Conservation (phyloP, 2,888 invertebrate genomes). For the Glyphotaelius pellucidus region DNA sequence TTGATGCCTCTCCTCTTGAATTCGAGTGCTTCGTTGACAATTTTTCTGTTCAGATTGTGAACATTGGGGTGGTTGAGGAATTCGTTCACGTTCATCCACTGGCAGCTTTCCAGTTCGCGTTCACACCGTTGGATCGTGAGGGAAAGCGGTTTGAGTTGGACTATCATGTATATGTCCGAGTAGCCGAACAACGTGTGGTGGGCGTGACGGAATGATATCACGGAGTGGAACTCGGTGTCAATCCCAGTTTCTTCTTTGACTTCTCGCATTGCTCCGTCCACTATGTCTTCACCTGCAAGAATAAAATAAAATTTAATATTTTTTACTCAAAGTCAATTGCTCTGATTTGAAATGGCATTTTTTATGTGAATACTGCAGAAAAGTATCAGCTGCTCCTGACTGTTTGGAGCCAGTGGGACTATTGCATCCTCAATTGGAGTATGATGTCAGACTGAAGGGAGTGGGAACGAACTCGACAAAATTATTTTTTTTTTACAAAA, state of each 20-base stretch:
- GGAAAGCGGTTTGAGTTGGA: constrained; percentile 82
- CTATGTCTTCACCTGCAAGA: constrained; percentile 86
- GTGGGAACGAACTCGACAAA: too few species aligned
- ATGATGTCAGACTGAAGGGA: too few species aligned
- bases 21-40: constrained; percentile 82
- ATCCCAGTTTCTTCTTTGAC: constrained; percentile 95
- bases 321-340: background rate
- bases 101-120: constrained; percentile 86
- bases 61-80: constrained; percentile 84
- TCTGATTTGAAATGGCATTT: background rate
- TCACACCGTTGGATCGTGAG: constrained; percentile 82
- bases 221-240: constrained; percentile 83
- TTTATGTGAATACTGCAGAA: background rate
- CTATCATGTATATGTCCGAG: constrained; percentile 91
- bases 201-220: constrained; percentile 87
- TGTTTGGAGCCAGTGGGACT: too few species aligned
- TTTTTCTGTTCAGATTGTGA: constrained; percentile 83
- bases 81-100: constrained; percentile 90
- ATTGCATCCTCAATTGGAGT: too few species aligned
- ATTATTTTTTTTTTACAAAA: too few species aligned
- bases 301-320: background rate
- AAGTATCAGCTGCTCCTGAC: too few species aligned
- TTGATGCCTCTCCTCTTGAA: constrained; percentile 80
- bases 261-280: constrained; percentile 90
- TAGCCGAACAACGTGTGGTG: constrained; percentile 87